A percentile compares a stretch with the other conserved stretches of the same genome.
Conservation (phyloP, 2,888 invertebrate species). For the Rhagium mordax region DNA sequence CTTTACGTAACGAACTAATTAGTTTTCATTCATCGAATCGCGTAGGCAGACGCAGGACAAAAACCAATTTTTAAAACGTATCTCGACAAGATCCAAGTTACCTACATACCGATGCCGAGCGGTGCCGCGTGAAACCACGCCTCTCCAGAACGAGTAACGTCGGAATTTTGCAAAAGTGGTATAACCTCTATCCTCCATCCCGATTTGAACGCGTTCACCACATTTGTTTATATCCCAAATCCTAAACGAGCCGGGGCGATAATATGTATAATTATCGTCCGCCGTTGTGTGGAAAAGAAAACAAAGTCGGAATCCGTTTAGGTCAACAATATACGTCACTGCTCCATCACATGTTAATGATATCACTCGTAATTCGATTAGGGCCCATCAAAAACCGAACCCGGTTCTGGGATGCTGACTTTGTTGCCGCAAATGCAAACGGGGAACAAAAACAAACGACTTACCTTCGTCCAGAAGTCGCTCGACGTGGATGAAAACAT, state of each 20-base stretch:
- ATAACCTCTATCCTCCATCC: slow-evolving; percentile 9
- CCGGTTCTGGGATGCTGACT: slow-evolving; percentile 14
- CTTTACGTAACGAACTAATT: background rate
- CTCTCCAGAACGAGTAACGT: slow-evolving; percentile 44
- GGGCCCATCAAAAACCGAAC: slow-evolving; percentile 33
- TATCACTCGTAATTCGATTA: slow-evolving; percentile 53
- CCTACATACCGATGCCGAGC: slow-evolving; percentile 60
- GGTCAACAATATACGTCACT: slow-evolving; percentile 56
- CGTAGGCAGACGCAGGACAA: background rate
- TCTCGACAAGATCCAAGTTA: slow-evolving; percentile 48
- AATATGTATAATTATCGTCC: background rate
- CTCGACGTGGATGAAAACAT: slow-evolving; percentile 99
- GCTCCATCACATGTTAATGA: slow-evolving; percentile 61
- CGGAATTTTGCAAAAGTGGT: slow-evolving; percentile 45
- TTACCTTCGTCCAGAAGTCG: slow-evolving; percentile 99
- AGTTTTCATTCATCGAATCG: background rate
- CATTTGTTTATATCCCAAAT: background rate
- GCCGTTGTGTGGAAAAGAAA: slow-evolving; percentile 27
- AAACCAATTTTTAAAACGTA: slow-evolving; percentile 28
- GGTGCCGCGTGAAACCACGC: slow-evolving; percentile 60
- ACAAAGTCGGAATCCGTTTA: slow-evolving; percentile 1
- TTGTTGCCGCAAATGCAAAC: slow-evolving; percentile 19
- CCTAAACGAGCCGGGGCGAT: no score
- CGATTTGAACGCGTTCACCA: background rate
- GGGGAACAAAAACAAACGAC: slow-evolving; percentile 28